Percentiles rank a stretch among this genome's conserved stretches.
Conservation (phyloP, 2,797 vertebrate genomes). For the Hemibagrus guttatus region DNA sequence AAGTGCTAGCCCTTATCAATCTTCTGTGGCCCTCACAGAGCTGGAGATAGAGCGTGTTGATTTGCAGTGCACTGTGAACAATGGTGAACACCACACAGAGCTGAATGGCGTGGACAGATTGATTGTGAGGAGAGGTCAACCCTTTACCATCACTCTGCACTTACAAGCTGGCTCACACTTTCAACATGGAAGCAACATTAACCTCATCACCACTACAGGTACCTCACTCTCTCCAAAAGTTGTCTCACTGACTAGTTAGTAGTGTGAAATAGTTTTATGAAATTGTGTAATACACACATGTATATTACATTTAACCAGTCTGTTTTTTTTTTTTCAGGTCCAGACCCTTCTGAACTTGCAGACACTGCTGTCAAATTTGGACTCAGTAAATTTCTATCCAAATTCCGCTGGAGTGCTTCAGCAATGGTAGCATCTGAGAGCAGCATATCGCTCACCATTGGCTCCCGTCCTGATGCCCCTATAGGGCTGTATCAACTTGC, state of each 20-base stretch:
- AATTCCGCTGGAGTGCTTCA: constrained; percentile 75
- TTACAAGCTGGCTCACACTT: constrained; percentile 70
- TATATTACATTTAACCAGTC: not conserved
- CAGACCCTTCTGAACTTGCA: constrained; percentile 66
- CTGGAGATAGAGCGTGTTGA: constrained; percentile 77
- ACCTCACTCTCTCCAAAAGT: not conserved
- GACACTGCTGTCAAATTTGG: constrained; percentile 74
- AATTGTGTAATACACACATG: not conserved
- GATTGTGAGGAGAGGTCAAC: constrained; percentile 83
- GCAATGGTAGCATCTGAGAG: constrained; percentile 62
- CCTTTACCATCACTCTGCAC: constrained; percentile 76
- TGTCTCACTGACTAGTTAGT: not conserved
- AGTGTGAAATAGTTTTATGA: not conserved
- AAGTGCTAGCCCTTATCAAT: not conserved
- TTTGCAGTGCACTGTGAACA: constrained; percentile 78
- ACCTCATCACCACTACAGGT: constrained; percentile 77
- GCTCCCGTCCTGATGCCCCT: constrained; percentile 73
- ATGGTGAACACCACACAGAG: constrained; percentile 75
- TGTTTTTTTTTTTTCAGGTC: constrained; percentile 66
- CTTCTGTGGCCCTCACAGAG: constrained; percentile 62
- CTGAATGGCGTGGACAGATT: constrained; percentile 68
- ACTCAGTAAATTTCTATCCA: constrained; percentile 66
- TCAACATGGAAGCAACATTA: constrained; percentile 65
- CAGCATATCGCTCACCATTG: constrained; percentile 73
- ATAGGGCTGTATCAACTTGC: constrained; percentile 80